phyloP scores from a whole-genome alignment of 2,888 invertebrate species.

The Rugalucina vietnamica region DNA sequence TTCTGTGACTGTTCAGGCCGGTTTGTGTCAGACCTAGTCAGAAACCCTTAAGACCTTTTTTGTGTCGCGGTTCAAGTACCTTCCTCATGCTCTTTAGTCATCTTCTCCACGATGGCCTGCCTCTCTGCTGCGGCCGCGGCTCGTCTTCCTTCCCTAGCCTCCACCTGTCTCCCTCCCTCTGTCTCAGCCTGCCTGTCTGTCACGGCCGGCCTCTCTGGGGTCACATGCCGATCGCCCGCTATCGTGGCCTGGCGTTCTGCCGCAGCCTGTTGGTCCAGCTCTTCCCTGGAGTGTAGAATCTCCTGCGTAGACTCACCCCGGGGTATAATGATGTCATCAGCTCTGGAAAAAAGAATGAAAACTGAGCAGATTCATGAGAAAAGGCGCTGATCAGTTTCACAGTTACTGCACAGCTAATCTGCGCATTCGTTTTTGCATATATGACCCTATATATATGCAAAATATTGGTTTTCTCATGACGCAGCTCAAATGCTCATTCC shows the following conservation, averaged over 20 bases:
- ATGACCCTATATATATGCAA: no score
- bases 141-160: background rate
- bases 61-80: background rate
- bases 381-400: no score
- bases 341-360: background rate
- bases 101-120: background rate
- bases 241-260: background rate
- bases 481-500: no score
- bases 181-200: background rate
- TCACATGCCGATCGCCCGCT: background rate
- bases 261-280: slow-evolving; percentile 9
- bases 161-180: background rate
- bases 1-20: no score
- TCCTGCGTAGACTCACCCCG: slow-evolving; percentile 57
- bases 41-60: no score
- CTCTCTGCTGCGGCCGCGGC: no score
- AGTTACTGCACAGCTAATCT: no score
- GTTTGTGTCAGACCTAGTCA: no score
- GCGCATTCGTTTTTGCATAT: no score
- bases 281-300: slow-evolving; percentile 45
- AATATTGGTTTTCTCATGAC: no score
- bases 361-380: no score
- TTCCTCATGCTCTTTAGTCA: slow-evolving; percentile 2
- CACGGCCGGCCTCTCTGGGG: background rate
- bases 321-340: slow-evolving; percentile 41